These are phyloP conservation scores for Actinemys pallida DNA, from an alignment of 2,113 vertebrate genomes.

Conservation along the genomic window DNA sequence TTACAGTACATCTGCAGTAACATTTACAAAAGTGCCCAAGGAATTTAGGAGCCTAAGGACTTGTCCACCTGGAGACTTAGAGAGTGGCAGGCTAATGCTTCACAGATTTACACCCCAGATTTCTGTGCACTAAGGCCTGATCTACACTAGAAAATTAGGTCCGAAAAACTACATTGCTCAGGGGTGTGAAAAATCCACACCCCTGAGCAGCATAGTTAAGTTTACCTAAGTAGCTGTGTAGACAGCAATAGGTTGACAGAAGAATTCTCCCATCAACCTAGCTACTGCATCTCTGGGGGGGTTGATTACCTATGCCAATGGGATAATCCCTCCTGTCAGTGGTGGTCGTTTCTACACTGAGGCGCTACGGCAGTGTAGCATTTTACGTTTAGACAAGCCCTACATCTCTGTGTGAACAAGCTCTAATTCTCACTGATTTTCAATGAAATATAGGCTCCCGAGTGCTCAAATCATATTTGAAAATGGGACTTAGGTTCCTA, in stretches of 20 bases:
- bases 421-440: background rate
- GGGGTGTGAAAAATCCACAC: background rate
- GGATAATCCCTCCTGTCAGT: background rate
- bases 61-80: background rate
- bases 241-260: background rate
- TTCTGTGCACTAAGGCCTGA: background rate
- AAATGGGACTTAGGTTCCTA: background rate
- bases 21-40: background rate
- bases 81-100: background rate
- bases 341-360: background rate
- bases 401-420: background rate
- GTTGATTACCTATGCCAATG: background rate
- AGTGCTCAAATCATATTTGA: background rate
- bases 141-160: background rate
- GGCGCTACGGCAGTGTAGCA: background rate
- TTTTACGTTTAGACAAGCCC: background rate
- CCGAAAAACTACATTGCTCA: background rate
- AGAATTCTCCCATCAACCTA: background rate
- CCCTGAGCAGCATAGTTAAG: background rate
- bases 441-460: background rate
- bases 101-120: background rate
- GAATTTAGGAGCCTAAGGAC: background rate
- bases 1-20: background rate
- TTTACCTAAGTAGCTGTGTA: background rate
- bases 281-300: background rate